Evolutionary conservation across 2,888 invertebrate species (phyloP).

Genomic region (Alcis repandata): DNA sequence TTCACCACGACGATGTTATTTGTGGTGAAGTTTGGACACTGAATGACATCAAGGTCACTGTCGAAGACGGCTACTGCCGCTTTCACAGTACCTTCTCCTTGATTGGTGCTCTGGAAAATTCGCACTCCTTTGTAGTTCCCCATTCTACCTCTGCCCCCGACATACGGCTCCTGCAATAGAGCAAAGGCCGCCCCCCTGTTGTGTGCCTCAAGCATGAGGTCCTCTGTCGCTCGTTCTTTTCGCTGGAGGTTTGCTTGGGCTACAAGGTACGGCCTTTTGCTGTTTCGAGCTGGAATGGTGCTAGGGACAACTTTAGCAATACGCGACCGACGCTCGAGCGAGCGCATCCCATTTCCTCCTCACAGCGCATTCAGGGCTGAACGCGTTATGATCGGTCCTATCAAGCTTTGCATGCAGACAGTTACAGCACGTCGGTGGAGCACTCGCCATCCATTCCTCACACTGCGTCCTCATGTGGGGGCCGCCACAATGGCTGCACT

Average conservation of each 20-base stretch:
- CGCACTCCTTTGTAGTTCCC: not conserved
- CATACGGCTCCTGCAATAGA: conserved; percentile 1
- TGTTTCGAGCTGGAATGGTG: too few species aligned
- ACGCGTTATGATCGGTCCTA: not conserved
- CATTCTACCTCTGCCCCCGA: not conserved
- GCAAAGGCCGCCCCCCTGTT: not conserved
- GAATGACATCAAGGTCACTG: not conserved
- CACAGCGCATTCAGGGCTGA: not conserved
- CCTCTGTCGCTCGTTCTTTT: not conserved
- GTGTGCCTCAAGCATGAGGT: not conserved
- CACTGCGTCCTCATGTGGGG: not conserved
- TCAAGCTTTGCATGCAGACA: not conserved
- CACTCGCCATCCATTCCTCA: not conserved
- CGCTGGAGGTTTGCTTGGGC: not conserved
- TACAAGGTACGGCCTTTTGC: too few species aligned
- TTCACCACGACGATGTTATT: conserved; percentile 33
- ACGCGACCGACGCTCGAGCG: not conserved
- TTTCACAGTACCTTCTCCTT: not conserved
- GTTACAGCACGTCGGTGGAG: not conserved
- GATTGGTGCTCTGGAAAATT: not conserved
- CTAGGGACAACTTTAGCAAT: conserved; percentile 16
- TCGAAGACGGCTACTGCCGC: not conserved
- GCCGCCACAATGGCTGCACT: not conserved
- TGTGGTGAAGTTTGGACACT: conserved; percentile 8
- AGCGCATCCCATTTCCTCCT: conserved; percentile 4